These are phyloP conservation scores for Pituophis catenifer DNA, from an alignment of 2,113 vertebrate genomes.

Conservation along the genomic window DNA sequence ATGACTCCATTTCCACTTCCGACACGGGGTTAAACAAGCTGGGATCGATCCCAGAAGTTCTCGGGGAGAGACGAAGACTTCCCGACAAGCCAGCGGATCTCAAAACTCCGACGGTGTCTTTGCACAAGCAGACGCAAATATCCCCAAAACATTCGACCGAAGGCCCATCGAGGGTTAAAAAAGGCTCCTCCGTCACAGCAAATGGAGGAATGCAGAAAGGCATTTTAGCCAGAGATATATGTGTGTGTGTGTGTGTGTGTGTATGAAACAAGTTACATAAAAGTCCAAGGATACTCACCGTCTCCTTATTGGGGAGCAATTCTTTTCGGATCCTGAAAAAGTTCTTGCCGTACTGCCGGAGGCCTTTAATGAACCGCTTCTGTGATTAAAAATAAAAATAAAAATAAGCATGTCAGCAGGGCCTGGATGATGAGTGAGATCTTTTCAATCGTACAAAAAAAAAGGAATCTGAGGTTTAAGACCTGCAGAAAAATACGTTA, in stretches of 20 bases:
- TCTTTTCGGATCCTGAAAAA: constrained; percentile 99
- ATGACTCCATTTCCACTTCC: constrained; percentile 56
- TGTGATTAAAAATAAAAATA: constrained; percentile 53
- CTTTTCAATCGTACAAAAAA: constrained; percentile 50
- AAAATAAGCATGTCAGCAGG: constrained; percentile 64
- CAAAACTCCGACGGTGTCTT: not conserved
- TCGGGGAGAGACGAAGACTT: not conserved
- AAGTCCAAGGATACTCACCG: constrained; percentile 61
- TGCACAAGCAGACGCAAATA: not conserved
- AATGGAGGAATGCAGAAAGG: constrained; percentile 44
- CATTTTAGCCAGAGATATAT: not conserved
- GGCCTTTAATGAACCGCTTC: constrained; percentile 98
- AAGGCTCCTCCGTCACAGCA: constrained; percentile 57
- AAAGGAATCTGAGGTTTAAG: constrained; percentile 6
- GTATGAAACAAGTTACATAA: constrained; percentile 56
- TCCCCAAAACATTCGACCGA: not conserved
- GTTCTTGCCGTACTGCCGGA: constrained; percentile 99
- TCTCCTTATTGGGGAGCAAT: constrained; percentile 66
- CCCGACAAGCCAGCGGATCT: constrained; percentile 16
- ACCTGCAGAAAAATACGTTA: constrained; percentile 6
- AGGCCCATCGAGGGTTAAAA: constrained; percentile 31
- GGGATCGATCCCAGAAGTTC: constrained; percentile 10
- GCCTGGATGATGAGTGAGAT: not conserved
- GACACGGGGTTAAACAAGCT: constrained; percentile 12
- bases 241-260: not conserved